These are phyloP conservation scores for Cygnus atratus DNA, from an alignment of 2,113 vertebrate species.

Conservation along the genomic window DNA sequence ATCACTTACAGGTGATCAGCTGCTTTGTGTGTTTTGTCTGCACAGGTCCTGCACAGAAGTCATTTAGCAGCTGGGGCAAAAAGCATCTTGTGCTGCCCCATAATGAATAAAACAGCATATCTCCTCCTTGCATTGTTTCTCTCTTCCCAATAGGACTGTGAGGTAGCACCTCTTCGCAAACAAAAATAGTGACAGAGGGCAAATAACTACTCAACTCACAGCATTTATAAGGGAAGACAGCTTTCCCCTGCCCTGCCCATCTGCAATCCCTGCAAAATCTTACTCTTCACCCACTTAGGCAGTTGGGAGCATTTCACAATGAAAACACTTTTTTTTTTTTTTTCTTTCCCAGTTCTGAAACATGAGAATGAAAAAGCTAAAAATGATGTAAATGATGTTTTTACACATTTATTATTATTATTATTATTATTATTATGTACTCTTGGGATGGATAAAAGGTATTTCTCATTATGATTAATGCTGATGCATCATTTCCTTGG, in stretches of 20 bases:
- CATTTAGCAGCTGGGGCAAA: neutral
- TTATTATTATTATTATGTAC: too few relatives aligned
- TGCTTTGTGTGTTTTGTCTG: neutral
- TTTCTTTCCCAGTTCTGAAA: neutral
- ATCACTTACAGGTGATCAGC: neutral
- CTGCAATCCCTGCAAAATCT: neutral
- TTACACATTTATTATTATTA: neutral
- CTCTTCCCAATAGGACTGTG: neutral
- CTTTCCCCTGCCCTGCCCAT: neutral
- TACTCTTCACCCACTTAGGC: neutral
- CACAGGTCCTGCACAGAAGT: neutral
- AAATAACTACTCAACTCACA: rapidly evolving
- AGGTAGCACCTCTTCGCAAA: neutral
- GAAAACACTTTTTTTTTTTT: neutral
- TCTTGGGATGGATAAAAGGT: neutral
- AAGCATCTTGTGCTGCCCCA: neutral
- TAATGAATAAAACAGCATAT: neutral
- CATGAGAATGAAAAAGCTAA: neutral
- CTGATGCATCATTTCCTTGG: neutral
- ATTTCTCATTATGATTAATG: neutral
- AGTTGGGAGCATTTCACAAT: neutral
- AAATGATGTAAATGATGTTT: neutral
- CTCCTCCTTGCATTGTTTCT: neutral
- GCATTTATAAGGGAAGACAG: neutral
- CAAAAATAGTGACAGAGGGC: neutral